Percentiles rank a stretch among this genome's conserved stretches.
Conservation (phyloP, 2,888 invertebrate genomes). For the Odontomyia ornata region DNA sequence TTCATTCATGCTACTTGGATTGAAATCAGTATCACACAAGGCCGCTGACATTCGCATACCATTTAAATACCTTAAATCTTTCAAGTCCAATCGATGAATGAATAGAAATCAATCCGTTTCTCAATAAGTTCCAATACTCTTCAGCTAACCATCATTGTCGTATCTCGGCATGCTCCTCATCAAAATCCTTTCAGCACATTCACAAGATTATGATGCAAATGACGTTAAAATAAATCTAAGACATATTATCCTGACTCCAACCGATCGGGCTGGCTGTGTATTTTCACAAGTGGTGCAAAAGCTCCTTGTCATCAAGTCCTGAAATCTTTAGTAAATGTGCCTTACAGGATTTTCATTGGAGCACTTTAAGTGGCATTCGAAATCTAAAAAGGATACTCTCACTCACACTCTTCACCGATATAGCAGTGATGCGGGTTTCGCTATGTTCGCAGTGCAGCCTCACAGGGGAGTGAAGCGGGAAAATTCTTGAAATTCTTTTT, state of each 20-base stretch:
- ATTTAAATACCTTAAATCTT: no score
- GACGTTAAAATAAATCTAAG: conserved; percentile 2
- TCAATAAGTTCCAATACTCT: background rate
- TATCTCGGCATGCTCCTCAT: background rate
- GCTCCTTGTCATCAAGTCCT: conserved; percentile 34
- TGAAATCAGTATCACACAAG: no score
- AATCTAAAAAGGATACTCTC: conserved; percentile 46
- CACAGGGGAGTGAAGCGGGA: background rate
- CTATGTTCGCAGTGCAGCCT: background rate
- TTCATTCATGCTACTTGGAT: no score
- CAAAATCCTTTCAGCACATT: background rate
- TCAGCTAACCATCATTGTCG: background rate
- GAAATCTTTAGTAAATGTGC: conserved; percentile 30
- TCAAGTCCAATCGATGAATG: no score
- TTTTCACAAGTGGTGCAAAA: conserved; percentile 13
- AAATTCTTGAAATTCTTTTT: conserved; percentile 39
- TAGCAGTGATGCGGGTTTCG: background rate
- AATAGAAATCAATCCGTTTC: no score
- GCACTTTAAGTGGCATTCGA: conserved; percentile 46
- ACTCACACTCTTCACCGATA: no score
- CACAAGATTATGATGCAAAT: conserved; percentile 17
- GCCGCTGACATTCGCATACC: no score
- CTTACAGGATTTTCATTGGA: conserved; percentile 47
- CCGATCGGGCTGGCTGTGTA: background rate
- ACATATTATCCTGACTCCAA: background rate